A percentile compares a stretch with the other conserved stretches of the same genome.
These are phyloP conservation scores for Leptinotarsa haldemani DNA, from an alignment of 2,888 invertebrate species.

Conservation along the genomic window DNA sequence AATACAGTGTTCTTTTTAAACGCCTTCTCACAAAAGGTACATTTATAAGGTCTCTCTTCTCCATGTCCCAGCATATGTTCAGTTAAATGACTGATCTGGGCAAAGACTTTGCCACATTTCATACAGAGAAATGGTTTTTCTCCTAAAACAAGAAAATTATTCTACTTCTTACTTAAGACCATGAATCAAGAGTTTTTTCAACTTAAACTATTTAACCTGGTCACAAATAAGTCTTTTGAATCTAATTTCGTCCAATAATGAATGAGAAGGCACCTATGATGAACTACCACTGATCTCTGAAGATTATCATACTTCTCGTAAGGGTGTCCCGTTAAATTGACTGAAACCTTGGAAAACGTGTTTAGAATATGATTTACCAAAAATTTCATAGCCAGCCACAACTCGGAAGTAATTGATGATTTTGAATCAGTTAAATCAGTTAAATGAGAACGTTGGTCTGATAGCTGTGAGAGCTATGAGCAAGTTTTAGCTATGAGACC, in stretches of 20 bases:
- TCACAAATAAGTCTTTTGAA: no score
- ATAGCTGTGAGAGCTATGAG: no score
- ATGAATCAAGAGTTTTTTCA: no score
- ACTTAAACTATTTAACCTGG: no score
- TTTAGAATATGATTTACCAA: neutral
- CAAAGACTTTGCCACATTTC: conserved; percentile 57
- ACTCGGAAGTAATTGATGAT: no score
- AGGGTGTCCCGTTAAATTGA: neutral
- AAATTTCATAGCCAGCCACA: neutral
- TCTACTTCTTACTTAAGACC: no score
- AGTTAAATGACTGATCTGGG: conserved; percentile 57
- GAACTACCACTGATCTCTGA: no score
- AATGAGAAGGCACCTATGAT: no score
- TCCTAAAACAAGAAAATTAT: conserved; percentile 46
- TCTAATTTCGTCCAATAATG: no score
- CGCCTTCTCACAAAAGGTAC: conserved; percentile 53
- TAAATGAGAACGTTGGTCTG: no score
- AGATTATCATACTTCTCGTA: neutral
- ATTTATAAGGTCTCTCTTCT: conserved; percentile 56
- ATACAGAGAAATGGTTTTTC: conserved; percentile 59
- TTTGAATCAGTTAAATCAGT: no score
- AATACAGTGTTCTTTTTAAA: conserved; percentile 58
- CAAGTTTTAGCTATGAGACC: no score
- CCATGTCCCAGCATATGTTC: conserved; percentile 58
- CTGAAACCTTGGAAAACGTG: neutral